Base-by-base conservation (phyloP, 2,797 vertebrate genomes). In the Xenopus petersii region DNA sequence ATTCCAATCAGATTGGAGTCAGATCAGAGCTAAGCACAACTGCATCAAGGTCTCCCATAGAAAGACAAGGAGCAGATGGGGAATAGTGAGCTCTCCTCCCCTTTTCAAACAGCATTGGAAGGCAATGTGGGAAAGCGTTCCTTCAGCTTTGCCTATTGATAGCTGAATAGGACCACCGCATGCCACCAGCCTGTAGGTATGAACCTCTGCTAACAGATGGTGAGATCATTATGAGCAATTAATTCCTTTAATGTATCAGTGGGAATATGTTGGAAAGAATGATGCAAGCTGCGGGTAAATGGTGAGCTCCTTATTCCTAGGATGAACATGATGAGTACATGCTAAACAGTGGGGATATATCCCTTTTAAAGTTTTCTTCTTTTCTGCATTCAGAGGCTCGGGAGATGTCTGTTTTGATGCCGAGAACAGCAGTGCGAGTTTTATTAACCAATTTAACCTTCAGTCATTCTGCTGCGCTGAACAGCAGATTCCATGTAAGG, bases 171-270 rank as follows among this genome's bases (percentile, higher is more conserved):
- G 92, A 91, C 92, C 92, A 93, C 92, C 91, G 88, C 92, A 92
- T 92, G 93, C 93, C 91, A 94, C 93, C 93, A 92, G 93, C 94
- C 91, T 91, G 86, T 94, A 95, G 94, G 94, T 96, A 95, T 90
- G 92, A 93, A 94, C 93, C 93, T 92, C 93, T 89, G 86, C 91
- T 91, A 94, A 94, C 96, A 98, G 96, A 98, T 98, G 96, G 94
- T 93, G 94, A 95, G 95, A 96, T 97, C 97, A 96, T 96, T 97
- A 95, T 93, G 91, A 96, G 94, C 95, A 96, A 96, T 97, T 96
- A 96, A 96, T 97, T 97, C 94, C 94, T 95, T 94, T 93, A 96
- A 93, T 94, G 93, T 94, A 95, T 95, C 93, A 94, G 93, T 94
- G 92, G 94, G 94, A 95, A 96, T 93, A 93, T 93, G 94, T 92